These are phyloP conservation scores for Microtus richardsoni DNA, from an alignment of 2,113 vertebrate genomes.

Conservation along the genomic window DNA sequence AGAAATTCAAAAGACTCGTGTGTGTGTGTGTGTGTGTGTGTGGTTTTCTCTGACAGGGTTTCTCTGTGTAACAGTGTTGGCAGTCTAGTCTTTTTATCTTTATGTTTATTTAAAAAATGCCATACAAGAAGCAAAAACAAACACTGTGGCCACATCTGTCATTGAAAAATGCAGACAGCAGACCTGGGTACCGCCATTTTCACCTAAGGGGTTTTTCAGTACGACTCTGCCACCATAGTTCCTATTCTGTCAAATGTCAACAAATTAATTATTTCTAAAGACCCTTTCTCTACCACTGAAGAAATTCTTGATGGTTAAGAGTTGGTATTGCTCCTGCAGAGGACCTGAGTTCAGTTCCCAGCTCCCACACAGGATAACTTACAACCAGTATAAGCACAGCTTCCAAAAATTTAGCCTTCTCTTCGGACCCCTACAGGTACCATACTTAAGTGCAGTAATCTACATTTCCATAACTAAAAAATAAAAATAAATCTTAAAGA, in stretches of 20 bases:
- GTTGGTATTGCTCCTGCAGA: background rate
- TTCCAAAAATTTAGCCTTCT: background rate
- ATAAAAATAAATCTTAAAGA: background rate
- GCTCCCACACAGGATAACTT: background rate
- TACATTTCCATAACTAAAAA: background rate
- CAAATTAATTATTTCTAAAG: background rate
- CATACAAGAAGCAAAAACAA: conserved; percentile 88
- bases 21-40: too few species aligned
- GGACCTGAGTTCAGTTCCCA: background rate
- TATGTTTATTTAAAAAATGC: conserved; percentile 90
- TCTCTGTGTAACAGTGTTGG: too few species aligned
- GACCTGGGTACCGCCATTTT: conserved; percentile 75
- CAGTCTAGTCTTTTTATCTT: conserved; percentile 56
- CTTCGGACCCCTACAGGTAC: too few species aligned
- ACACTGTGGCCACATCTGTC: conserved; percentile 82
- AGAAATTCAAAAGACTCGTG: conserved; percentile 45
- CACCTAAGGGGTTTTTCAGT: conserved; percentile 75
- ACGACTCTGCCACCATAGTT: conserved; percentile 75
- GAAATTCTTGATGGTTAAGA: background rate
- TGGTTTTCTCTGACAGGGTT: too few species aligned
- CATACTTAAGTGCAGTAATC: background rate
- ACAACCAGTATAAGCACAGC: background rate
- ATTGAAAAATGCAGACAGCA: conserved; percentile 82
- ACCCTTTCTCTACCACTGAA: background rate
- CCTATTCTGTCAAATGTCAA: conserved; percentile 83